Conservation (phyloP, 2,113 vertebrate genomes). For the Chiloscyllium plagiosum region DNA sequence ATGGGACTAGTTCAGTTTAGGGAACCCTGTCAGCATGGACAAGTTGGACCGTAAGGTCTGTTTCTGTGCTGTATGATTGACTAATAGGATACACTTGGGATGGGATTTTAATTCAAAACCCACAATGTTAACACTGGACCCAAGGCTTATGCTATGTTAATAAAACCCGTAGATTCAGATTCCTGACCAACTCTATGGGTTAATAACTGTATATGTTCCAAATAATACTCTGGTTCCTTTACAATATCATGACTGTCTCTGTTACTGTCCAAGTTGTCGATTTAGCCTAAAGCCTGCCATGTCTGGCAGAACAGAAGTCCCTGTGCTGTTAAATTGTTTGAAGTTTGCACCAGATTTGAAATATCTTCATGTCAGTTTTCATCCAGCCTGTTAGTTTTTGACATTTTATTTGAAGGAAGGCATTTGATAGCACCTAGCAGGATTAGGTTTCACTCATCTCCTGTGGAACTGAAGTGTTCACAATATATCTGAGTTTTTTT, state of each 20-base stretch:
- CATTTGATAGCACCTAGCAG: not conserved
- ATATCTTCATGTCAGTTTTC: not conserved
- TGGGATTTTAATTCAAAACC: not conserved
- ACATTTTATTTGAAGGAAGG: not conserved
- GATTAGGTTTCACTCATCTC: not conserved
- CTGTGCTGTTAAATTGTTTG: not conserved
- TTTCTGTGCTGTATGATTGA: no score
- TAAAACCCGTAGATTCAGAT: not conserved
- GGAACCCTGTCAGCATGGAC: no score
- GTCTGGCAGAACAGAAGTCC: not conserved
- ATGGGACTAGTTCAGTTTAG: no score
- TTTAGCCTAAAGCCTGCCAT: slow-evolving; percentile 5
- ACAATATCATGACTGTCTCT: not conserved
- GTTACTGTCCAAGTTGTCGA: not conserved
- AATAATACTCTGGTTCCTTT: not conserved
- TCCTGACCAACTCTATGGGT: not conserved
- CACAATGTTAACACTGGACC: not conserved
- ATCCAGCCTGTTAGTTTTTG: not conserved
- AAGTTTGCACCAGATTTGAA: not conserved
- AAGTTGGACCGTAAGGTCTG: no score
- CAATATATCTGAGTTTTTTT: not conserved
- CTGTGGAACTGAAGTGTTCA: not conserved
- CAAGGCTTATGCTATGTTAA: not conserved
- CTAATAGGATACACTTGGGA: not conserved
- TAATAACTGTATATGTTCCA: not conserved